Conservation (phyloP, 2,113 vertebrate species). For the Perognathus longimembris region DNA sequence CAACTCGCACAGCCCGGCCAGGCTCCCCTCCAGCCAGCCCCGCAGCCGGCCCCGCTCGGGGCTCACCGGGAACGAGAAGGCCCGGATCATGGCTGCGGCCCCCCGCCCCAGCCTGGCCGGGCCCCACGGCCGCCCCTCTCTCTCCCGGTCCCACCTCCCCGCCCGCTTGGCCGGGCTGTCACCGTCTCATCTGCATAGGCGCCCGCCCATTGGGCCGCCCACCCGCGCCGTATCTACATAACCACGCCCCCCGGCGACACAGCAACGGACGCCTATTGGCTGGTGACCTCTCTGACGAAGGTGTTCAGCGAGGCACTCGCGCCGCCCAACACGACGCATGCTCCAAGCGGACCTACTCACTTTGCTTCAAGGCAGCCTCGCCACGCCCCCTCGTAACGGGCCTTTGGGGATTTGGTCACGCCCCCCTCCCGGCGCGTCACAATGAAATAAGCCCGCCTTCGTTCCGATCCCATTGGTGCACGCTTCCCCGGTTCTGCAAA, state of each 20-base stretch:
- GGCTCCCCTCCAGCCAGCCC: slow-evolving; percentile 84
- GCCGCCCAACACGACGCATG: slow-evolving; percentile 64
- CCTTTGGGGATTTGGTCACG: background rate
- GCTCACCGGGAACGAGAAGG: slow-evolving; percentile 85
- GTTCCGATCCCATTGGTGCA: slow-evolving; percentile 58
- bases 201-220: slow-evolving; percentile 78
- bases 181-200: slow-evolving; percentile 84
- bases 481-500: too few species aligned
- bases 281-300: background rate
- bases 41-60: slow-evolving; percentile 84
- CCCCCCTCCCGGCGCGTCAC: slow-evolving; percentile 49
- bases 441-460: slow-evolving; percentile 66
- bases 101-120: slow-evolving; percentile 78
- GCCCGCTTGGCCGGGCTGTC: slow-evolving; percentile 83
- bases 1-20: slow-evolving; percentile 86
- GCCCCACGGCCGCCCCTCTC: slow-evolving; percentile 76
- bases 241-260: slow-evolving; percentile 39
- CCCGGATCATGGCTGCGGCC: slow-evolving; percentile 85
- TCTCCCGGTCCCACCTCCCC: slow-evolving; percentile 71
- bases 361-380: background rate
- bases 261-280: slow-evolving; percentile 62
- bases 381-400: slow-evolving; percentile 33
- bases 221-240: slow-evolving; percentile 70
- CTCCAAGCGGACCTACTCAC: slow-evolving; percentile 60
- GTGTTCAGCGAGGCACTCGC: background rate